phyloP scores from a whole-genome alignment of 2,113 vertebrate genomes.

The Aspidoscelis tigris region DNA sequence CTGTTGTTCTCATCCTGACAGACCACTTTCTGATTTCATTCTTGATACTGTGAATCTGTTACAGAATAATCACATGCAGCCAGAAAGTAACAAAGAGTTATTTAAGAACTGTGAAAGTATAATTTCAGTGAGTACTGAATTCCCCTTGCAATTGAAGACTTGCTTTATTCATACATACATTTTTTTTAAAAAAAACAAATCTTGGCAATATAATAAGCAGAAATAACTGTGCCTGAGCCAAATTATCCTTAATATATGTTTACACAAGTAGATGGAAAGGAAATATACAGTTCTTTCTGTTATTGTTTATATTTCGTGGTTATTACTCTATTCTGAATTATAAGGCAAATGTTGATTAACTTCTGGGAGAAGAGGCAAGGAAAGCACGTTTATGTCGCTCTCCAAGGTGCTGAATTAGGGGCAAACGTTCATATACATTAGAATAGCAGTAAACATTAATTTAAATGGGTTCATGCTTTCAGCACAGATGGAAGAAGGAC shows the following conservation, averaged over 20 bases:
- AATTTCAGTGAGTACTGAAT: conserved; percentile 30
- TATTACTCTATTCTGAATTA: not conserved
- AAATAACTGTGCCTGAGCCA: conserved; percentile 26
- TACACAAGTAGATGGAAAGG: not conserved
- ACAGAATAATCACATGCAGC: conserved; percentile 13
- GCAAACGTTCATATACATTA: not conserved
- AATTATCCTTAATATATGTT: conserved; percentile 19
- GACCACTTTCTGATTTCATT: conserved; percentile 24
- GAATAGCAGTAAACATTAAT: not conserved
- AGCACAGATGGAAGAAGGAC: not conserved
- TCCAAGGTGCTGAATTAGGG: conserved; percentile 3
- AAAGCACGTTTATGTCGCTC: not conserved
- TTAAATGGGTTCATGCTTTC: not conserved
- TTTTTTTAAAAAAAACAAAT: not conserved
- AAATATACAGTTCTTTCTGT: not conserved
- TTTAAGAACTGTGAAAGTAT: conserved; percentile 37
- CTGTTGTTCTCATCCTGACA: conserved; percentile 39
- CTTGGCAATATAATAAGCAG: conserved; percentile 22
- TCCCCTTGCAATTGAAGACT: conserved; percentile 27
- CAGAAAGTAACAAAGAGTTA: conserved; percentile 24
- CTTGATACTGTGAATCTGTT: not conserved
- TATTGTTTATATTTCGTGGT: not conserved
- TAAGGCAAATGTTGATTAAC: not conserved
- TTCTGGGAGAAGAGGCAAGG: not conserved
- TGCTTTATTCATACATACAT: conserved; percentile 1